Percentiles rank a stretch among this genome's conserved stretches.
Conservation (phyloP, 2,113 vertebrate genomes). For the Odocoileus virginianus region DNA sequence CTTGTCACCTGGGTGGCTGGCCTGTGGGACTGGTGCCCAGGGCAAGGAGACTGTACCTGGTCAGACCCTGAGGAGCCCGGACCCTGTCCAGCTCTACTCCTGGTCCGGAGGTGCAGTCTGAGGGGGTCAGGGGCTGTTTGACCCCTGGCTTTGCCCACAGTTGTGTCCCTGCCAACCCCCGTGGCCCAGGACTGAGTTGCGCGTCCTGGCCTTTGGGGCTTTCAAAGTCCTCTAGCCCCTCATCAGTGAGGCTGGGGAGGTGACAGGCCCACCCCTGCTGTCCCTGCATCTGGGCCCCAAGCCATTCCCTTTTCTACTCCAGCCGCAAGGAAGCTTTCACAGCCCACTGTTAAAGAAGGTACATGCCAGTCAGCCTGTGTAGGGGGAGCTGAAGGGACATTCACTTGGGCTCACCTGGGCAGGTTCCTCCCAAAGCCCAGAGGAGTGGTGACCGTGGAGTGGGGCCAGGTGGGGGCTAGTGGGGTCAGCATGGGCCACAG, state of each 20-base stretch:
- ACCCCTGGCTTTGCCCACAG: no score
- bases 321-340: not conserved
- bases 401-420: not conserved
- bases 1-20: not conserved
- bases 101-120: not conserved
- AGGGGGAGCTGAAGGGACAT: not conserved
- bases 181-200: not conserved
- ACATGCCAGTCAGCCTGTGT: rapidly evolving
- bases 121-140: not conserved
- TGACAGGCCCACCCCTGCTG: not conserved
- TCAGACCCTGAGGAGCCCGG: not conserved
- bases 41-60: not conserved
- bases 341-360: not conserved
- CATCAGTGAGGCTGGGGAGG: no score
- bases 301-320: not conserved
- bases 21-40: not conserved
- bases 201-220: not conserved
- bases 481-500: not conserved
- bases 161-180: not conserved
- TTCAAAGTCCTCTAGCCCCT: not conserved
- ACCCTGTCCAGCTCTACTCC: not conserved
- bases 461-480: not conserved
- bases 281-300: not conserved
- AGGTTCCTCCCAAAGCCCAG: not conserved
- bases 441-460: not conserved